Base-by-base conservation (phyloP, 2,888 invertebrate species). In the Folsomia candida region DNA sequence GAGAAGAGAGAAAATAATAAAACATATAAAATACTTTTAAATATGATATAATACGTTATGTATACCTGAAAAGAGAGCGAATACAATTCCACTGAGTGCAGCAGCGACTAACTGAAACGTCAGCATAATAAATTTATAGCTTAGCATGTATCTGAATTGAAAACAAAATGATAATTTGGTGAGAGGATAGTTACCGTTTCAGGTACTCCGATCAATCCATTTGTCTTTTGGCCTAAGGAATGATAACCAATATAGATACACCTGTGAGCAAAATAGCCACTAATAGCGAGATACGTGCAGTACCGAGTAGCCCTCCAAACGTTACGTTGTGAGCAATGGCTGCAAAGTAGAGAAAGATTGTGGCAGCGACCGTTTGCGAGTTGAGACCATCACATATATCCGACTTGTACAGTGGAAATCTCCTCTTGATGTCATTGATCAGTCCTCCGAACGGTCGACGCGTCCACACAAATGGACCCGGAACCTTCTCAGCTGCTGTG, bases 1-100 rank as follows among this genome's bases (percentile, higher is more conserved):
- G 94, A 86, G n/a, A 93, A 86, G n/a, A n/a, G n/a, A n/a, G n/a
- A n/a, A n/a, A n/a, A n/a, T 47, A 95, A 84, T 9, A 94, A 92
- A 85, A 96, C 97, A n/a, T n/a, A n/a, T n/a, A n/a, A n/a, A n/a
- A n/a, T n/a, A n/a, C n/a, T n/a, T n/a, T n/a, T n/a, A n/a, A n/a
- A n/a, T n/a, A n/a, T n/a, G n/a, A n/a, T n/a, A n/a, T n/a, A n/a
- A n/a, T n/a, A n/a, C n/a, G n/a, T n/a, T n/a, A n/a, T n/a, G n/a
- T n/a, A n/a, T n/a, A n/a, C n/a, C n/a, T n/a, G n/a, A n/a, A n/a
- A n/a, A n/a, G 29, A 96, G 65, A 22, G 85, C 80, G 18, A 11
- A 47, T 47, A 47, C 18, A 18, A 47, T 47, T 18, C 47, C 47
- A 47, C 9, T 11, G 9, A 18, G 9, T 18, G 9, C 47, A 11